Percentiles rank a stretch among this genome's conserved stretches.
Conservation (phyloP, 2,797 vertebrate genomes). For the Spatula versicolor region DNA sequence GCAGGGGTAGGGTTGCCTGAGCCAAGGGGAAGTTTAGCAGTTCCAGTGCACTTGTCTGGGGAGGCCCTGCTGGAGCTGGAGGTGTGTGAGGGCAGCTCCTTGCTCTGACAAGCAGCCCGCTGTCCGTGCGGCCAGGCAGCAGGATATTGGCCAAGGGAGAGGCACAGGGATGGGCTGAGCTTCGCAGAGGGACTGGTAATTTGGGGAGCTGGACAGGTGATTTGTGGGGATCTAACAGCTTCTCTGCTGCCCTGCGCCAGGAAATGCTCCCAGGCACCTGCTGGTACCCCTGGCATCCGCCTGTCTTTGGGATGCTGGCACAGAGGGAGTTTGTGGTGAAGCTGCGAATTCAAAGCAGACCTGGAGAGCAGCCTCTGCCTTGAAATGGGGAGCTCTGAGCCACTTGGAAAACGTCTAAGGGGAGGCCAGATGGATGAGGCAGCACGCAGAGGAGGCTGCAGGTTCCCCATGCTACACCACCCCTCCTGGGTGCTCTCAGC, state of each 20-base stretch:
- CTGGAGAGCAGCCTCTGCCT: fast-evolving
- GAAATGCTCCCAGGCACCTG: background rate
- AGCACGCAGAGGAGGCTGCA: background rate
- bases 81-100: background rate
- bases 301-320: background rate
- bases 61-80: background rate
- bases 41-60: slow-evolving; percentile 11
- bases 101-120: background rate
- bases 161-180: fast-evolving
- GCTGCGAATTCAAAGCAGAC: background rate
- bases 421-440: background rate
- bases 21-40: background rate
- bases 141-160: fast-evolving
- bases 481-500: background rate
- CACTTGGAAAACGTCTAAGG: background rate
- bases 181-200: fast-evolving
- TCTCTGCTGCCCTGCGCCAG: background rate
- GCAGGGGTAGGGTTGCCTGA: slow-evolving; percentile 9
- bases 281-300: background rate
- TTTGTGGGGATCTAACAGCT: background rate
- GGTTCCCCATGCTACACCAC: background rate
- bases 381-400: background rate
- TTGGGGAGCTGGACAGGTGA: background rate
- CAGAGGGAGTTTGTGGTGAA: background rate
- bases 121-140: fast-evolving